Percentiles rank a stretch among this genome's conserved stretches.
phyloP scores from a whole-genome alignment of 2,888 invertebrate genomes.

The Carpatolechia fugitivella region DNA sequence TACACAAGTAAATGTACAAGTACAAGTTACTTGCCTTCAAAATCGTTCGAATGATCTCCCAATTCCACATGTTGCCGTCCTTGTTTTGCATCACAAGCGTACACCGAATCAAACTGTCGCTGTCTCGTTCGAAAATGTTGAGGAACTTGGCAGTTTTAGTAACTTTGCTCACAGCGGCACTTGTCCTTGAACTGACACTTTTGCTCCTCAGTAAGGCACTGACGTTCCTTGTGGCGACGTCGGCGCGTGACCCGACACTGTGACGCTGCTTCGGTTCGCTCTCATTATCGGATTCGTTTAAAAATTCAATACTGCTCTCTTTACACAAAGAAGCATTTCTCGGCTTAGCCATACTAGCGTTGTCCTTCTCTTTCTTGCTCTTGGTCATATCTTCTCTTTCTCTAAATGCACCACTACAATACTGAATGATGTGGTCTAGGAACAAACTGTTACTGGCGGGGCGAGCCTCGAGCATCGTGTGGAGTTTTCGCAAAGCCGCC shows the following conservation, averaged over 20 bases:
- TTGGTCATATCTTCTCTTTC: conserved; percentile 50
- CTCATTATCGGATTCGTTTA: conserved; percentile 66
- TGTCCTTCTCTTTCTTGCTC: conserved; percentile 63
- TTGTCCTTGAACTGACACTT: conserved; percentile 68
- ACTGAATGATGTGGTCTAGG: conserved; percentile 87
- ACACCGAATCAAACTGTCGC: conserved; percentile 86
- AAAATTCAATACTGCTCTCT: conserved; percentile 61
- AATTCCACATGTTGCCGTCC: conserved; percentile 93
- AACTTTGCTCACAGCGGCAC: conserved; percentile 63
- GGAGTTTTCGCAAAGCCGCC: conserved; percentile 87
- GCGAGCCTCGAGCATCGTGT: conserved; percentile 88
- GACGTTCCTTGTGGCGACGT: conserved; percentile 67
- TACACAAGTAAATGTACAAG: too few relatives aligned
- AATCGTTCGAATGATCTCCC: conserved; percentile 92
- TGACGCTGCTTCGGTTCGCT: conserved; percentile 63
- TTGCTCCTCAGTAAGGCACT: conserved; percentile 70
- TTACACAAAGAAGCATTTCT: conserved; percentile 43
- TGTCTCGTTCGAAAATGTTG: conserved; percentile 79
- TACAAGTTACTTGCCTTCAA: conserved; percentile 83
- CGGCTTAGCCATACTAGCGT: conserved; percentile 58
- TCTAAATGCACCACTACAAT: conserved; percentile 66
- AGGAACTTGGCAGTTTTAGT: conserved; percentile 69
- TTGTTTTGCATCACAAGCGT: conserved; percentile 89
- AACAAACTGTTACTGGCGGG: conserved; percentile 91
- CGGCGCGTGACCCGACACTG: conserved; percentile 66